Evolutionary conservation across 1,140 invertebrate genomes (phyloP), one percentile per base, ranked within the genome.

Genomic region (Drosophila rufa): DNA sequence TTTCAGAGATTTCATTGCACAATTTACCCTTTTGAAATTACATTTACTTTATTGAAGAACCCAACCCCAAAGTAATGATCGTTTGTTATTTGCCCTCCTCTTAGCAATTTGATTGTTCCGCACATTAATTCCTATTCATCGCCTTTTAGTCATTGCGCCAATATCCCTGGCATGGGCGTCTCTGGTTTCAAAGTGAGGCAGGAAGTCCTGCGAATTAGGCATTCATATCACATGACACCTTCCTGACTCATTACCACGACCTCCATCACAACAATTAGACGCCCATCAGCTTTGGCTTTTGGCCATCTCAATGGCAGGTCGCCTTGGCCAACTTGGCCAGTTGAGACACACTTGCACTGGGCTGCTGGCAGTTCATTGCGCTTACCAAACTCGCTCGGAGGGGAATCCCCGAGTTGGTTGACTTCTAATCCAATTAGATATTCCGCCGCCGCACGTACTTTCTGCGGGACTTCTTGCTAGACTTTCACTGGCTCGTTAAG

Each of bases 381-480:
- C 71, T 82, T 51, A 68, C 83, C 87, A 61, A 82, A 64, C 82
- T 84, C 40, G 61, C 48, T 70, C 5, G 66, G 12, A 30, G 51
- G 27, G 62, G 36, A 60, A 59, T 45, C 43, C 27, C 58, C 55
- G 50, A 66, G 83, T 79, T 84, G 73, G 79, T 73, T 81, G 81
- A 85, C 85, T 89, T 67, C 86, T 89, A 89, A 89, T 89, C 85
- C 85, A 89, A 89, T 89, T 89, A 89, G 86, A 89, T 78, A 79
- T 53, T 78, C 74, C 69, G 79, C 66, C 48, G 47, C 60, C 38
- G 82, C 82, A 85, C 82, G 79, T 84, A 69, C 65, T 66, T 65
- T 59, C 30, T 60, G 55, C 48, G 74, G 47, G 36, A 79, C 45
- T 74, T 80, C 69, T 80, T 38, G 55, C 68, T 47, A 17, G 70